Evolutionary conservation across 2,797 vertebrate species (phyloP), one percentile per base, ranked within the genome.

Genomic region (Lutra lutra): DNA sequence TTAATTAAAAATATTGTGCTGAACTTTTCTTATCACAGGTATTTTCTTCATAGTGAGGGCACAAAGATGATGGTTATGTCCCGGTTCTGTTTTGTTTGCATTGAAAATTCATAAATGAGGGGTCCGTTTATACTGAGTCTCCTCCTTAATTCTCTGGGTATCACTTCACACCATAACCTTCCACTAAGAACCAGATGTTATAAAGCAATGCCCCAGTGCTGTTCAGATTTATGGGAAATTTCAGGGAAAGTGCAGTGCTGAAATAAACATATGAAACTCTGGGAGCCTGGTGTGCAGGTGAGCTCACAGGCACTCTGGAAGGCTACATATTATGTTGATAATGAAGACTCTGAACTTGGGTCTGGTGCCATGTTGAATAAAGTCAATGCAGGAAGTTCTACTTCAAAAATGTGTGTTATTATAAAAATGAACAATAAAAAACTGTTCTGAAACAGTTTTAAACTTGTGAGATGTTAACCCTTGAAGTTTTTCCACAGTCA

Each of bases 171-270:
- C 21, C 86, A 27, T 0, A 10, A 3, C 73, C 3, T 62, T 62
- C 23, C 11, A 79, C 85, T 92, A 70, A 97, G 95, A 84, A 0
- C 20, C 14, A 14, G 75, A 90, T 96, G 94, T 87, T 17, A 2
- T 75, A 92, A 86, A 94, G 0, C 29, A 1, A 54, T 46, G 3
- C 0, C 0, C 3, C 2, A 78, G 43, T 0, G 2, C 29, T 7
- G 43, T 68, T 78, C 86, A 96, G 93, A 97, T 83, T 14, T 96
- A 96, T 93, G 43, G 17, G 54, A 89, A 75, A 85, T 62, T 68
- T 89, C 90, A 93, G 82, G 82, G 91, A 88, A 89, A 27, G 79
- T 91, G 84, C 18, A 21, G 0, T 1, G 27, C 2, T 64, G 54
- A 96, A 94, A 15, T 43, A 66, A 56, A 97, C 95, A 35, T 78